Percentiles rank a stretch among this genome's conserved stretches.
phyloP scores from a whole-genome alignment of 2,888 invertebrate genomes.

The Cristatella mucedo region DNA sequence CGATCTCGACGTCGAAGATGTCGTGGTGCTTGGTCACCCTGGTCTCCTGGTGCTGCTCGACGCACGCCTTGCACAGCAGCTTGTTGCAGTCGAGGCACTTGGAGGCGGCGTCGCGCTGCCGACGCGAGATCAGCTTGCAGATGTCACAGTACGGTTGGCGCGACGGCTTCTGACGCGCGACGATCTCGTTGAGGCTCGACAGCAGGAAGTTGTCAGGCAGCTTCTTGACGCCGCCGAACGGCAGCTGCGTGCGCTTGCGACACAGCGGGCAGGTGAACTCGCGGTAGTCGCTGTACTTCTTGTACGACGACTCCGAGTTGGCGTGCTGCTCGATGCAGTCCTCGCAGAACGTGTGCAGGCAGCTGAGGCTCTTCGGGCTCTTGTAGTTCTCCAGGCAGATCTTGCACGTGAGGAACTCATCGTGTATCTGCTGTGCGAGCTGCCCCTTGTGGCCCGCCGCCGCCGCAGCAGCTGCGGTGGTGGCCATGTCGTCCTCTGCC shows the following conservation, averaged over 20 bases:
- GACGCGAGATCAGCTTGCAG: conserved; percentile 34
- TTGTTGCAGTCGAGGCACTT: conserved; percentile 40
- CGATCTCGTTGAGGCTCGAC: conserved; percentile 34
- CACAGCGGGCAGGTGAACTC: conserved; percentile 40
- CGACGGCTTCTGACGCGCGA: conserved; percentile 31
- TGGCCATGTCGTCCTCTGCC: no score
- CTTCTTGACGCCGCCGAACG: conserved; percentile 38
- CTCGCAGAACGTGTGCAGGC: conserved; percentile 38
- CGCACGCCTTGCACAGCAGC: conserved; percentile 34
- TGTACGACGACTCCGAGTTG: conserved; percentile 35
- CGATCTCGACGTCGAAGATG: conserved; percentile 38
- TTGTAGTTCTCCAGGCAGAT: conserved; percentile 38
- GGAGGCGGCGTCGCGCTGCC: conserved; percentile 34
- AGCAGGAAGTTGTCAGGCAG: conserved; percentile 40
- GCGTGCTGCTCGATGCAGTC: conserved; percentile 37
- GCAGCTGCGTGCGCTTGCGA: conserved; percentile 37
- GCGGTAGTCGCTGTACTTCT: conserved; percentile 37
- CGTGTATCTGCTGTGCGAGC: conserved; percentile 38
- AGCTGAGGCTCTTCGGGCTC: conserved; percentile 37
- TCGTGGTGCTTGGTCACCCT: conserved; percentile 37
- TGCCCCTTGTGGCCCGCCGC: conserved; percentile 21
- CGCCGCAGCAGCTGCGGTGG: no score
- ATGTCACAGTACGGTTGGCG: conserved; percentile 38
- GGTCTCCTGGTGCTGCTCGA: conserved; percentile 33
- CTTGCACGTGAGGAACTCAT: conserved; percentile 39